Evolutionary conservation across 2,888 invertebrate genomes (phyloP).

Genomic region (Xanthia icteritia): DNA sequence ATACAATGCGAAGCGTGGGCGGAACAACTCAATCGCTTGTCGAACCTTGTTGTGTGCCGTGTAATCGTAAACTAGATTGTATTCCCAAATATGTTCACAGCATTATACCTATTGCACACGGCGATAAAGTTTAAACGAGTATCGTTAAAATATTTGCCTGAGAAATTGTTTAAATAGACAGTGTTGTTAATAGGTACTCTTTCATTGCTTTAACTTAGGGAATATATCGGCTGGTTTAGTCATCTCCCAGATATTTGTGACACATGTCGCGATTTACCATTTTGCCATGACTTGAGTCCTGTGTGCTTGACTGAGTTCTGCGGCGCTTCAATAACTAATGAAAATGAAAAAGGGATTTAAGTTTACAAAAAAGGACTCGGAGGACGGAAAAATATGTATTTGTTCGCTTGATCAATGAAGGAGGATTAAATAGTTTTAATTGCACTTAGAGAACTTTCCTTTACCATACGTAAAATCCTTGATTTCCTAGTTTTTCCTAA

Average conservation of each 20-base stretch:
- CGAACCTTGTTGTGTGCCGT: conserved; percentile 70
- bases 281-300: too few relatives aligned
- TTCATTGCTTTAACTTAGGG: neutral
- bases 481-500: too few relatives aligned
- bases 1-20: conserved; percentile 74
- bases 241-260: neutral
- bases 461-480: too few relatives aligned
- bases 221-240: neutral
- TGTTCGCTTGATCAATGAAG: too few relatives aligned
- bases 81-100: conserved; percentile 63
- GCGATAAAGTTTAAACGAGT: conserved; percentile 48
- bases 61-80: conserved; percentile 76
- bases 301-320: too few relatives aligned
- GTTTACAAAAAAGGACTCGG: too few relatives aligned
- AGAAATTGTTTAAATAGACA: conserved; percentile 44
- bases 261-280: too few relatives aligned
- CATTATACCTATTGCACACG: conserved; percentile 59
- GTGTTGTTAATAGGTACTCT: conserved; percentile 1
- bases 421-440: too few relatives aligned
- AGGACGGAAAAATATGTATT: too few relatives aligned
- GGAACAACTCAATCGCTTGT: conserved; percentile 85
- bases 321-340: too few relatives aligned
- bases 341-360: too few relatives aligned
- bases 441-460: too few relatives aligned
- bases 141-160: conserved; percentile 46